Base-by-base conservation (phyloP, 2,797 vertebrate genomes). In the Aselliscus stoliczkanus region DNA sequence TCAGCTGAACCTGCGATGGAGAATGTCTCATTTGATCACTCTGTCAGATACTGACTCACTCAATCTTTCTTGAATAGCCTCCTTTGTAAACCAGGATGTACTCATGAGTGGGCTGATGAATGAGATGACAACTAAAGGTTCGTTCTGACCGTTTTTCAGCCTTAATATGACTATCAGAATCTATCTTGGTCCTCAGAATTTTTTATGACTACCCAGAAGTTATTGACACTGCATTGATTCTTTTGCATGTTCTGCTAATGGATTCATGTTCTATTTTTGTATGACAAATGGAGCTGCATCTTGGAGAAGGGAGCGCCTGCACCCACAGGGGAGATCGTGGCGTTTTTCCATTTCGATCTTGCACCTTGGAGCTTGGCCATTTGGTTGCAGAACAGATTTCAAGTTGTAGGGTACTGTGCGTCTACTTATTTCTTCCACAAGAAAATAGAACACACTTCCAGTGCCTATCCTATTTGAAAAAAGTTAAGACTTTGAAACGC, bases 351-450 rank as follows among this genome's bases (percentile, higher is more conserved):
- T 72, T 97, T 93, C 77, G 50, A 93, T 88, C 42, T 52, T 52
- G 18, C 54, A 81, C 29, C 39, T 29, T 83, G 29, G 94, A 96
- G 13, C 18, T 44, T 92, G 73, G 29, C 23, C 10, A 7, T 67
- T 21, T 7, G 73, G 42, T 64, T 80, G n/a, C 11, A 89, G 60
- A 85, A 25, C 29, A 76, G 67, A 91, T 81, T 73, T 89, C 70
- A 84, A 87, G 18, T 34, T 75, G 2, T 54, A 88, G 73, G 9
- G 81, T 21, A 50, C 34, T 27, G 5, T 76, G n/a, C 82, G 18
- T 77, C 73, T 95, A 47, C 52, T 69, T 94, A 76, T 77, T 87
- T 87, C 56, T 97, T 90, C 86, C 62, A 91, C 34, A 80, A 82
- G 29, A 81, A 95, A 95, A 94, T 85, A 75, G 60, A 64, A 52